Conservation (phyloP, 2,888 invertebrate species). For the Vanessa cardui region DNA sequence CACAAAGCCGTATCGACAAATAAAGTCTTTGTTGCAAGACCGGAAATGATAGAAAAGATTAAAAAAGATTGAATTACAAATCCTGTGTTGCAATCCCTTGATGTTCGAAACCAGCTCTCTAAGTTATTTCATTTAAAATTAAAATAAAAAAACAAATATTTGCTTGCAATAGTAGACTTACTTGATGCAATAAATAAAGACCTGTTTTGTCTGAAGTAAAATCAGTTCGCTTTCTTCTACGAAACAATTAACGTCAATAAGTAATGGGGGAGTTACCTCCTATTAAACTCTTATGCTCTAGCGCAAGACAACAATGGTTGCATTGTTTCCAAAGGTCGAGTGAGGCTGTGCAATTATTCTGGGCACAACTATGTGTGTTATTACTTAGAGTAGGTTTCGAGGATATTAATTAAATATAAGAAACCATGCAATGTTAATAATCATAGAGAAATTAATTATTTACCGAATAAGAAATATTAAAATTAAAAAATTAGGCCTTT, state of each 20-base stretch:
- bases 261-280: background rate
- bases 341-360: slow-evolving; percentile 3
- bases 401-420: background rate
- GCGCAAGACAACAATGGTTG: background rate
- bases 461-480: no score
- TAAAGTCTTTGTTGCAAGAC: no score
- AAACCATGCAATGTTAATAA: background rate
- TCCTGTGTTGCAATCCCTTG: no score
- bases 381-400: no score
- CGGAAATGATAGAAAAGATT: no score
- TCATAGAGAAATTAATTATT: background rate
- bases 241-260: background rate
- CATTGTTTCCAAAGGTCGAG: slow-evolving; percentile 11
- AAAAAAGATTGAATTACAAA: no score
- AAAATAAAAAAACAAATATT: no score
- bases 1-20: no score
- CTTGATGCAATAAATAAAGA: background rate
- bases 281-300: slow-evolving; percentile 6
- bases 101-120: no score
- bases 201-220: background rate
- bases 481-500: no score
- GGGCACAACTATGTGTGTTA: background rate
- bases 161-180: no score
- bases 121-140: no score
- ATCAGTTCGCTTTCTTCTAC: background rate